These are phyloP conservation scores for Sebastes trivittatus DNA, from an alignment of 2,797 vertebrate genomes.

Conservation along the genomic window DNA sequence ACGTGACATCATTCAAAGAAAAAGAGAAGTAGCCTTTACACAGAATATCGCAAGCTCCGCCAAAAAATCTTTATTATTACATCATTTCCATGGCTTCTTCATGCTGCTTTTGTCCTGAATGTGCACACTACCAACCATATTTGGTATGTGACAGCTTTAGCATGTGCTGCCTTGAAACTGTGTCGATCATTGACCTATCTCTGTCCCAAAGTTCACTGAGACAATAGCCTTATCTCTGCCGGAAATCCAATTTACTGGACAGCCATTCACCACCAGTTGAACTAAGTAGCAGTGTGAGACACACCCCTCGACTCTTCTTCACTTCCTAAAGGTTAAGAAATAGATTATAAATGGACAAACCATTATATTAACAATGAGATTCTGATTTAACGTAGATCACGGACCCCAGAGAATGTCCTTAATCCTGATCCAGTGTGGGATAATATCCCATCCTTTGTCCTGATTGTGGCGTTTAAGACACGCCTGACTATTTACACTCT, in stretches of 20 bases:
- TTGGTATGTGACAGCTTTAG: background rate
- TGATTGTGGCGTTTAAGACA: constrained; percentile 13
- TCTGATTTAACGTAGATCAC: background rate
- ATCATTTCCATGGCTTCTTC: background rate
- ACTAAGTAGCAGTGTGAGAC: background rate
- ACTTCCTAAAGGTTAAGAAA: background rate
- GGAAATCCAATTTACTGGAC: background rate
- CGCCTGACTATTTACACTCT: background rate
- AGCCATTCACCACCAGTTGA: background rate
- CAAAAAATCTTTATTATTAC: background rate
- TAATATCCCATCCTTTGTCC: constrained; percentile 4
- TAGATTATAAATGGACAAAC: background rate
- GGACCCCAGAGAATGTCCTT: background rate
- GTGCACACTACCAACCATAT: background rate
- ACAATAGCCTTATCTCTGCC: background rate
- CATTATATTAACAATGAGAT: background rate
- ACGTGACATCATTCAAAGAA: background rate
- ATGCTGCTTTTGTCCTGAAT: background rate
- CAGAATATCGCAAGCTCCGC: background rate
- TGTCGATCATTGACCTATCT: constrained; percentile 2
- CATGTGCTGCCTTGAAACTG: background rate
- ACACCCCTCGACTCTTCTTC: background rate
- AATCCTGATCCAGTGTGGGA: background rate
- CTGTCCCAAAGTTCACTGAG: constrained; percentile 5
- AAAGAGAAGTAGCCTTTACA: background rate